A percentile compares a stretch with the other conserved stretches of the same genome.
These are phyloP conservation scores for Hymenopus coronatus DNA, from an alignment of 2,888 invertebrate species.

Conservation along the genomic window DNA sequence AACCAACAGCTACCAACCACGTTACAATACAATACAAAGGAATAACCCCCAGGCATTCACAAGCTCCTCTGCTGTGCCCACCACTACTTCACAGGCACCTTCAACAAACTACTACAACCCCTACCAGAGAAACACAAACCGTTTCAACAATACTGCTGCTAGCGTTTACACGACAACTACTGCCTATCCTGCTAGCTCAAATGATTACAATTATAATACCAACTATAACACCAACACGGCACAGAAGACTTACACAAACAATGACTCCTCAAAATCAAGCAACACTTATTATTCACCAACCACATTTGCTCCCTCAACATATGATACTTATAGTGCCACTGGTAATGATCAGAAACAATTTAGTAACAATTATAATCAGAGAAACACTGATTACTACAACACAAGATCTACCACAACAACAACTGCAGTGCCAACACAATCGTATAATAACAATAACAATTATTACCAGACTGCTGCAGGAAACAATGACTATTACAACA, in stretches of 20 bases:
- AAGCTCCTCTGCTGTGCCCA: background rate
- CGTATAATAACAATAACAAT: slow-evolving; percentile 20
- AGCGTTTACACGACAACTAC: slow-evolving; percentile 29
- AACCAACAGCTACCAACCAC: slow-evolving; percentile 23
- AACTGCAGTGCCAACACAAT: background rate
- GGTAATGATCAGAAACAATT: slow-evolving; percentile 12
- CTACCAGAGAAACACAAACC: slow-evolving; percentile 24
- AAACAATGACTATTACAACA: slow-evolving; percentile 24
- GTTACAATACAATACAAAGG: slow-evolving; percentile 31
- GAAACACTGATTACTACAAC: slow-evolving; percentile 6
- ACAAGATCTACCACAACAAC: slow-evolving; percentile 12
- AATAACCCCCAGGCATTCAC: background rate
- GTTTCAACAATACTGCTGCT: slow-evolving; percentile 16
- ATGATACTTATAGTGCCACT: slow-evolving; percentile 11
- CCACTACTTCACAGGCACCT: slow-evolving; percentile 13
- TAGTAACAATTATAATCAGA: slow-evolving; percentile 16
- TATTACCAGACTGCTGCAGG: slow-evolving; percentile 8
- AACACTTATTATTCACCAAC: slow-evolving; percentile 21
- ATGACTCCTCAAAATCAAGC: slow-evolving; percentile 9
- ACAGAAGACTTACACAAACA: background rate
- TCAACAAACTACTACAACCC: slow-evolving; percentile 29
- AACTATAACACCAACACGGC: background rate
- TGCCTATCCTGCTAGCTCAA: slow-evolving; percentile 24
- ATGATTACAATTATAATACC: slow-evolving; percentile 31
- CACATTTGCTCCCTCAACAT: slow-evolving; percentile 18